These are phyloP conservation scores for Falco naumanni DNA, from an alignment of 2,797 vertebrate genomes.

Conservation along the genomic window DNA sequence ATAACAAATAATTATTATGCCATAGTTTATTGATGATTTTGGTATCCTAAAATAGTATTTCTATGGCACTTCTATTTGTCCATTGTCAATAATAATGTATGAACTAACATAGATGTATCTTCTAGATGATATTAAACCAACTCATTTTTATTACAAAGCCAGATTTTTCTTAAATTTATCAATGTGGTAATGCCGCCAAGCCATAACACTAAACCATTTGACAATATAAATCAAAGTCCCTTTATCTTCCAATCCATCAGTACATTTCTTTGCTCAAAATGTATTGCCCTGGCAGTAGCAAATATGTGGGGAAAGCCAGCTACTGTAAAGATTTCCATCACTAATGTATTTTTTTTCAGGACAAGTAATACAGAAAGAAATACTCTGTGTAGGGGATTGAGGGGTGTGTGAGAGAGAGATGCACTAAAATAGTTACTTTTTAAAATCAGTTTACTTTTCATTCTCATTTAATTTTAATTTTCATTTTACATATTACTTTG, in stretches of 20 bases:
- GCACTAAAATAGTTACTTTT: not conserved
- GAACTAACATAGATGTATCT: not conserved
- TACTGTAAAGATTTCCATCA: constrained; percentile 56
- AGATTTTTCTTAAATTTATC: constrained; percentile 43
- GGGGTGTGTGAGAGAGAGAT: not conserved
- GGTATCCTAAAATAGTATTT: not conserved
- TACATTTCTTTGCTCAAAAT: constrained; percentile 54
- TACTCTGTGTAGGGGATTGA: too few relatives aligned
- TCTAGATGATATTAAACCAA: not conserved
- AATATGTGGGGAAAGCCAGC: constrained; percentile 1
- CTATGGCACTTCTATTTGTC: not conserved
- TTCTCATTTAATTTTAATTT: not conserved
- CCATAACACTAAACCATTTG: constrained; percentile 39
- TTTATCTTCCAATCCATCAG: constrained; percentile 80
- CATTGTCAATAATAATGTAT: not conserved
- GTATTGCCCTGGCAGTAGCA: constrained; percentile 44
- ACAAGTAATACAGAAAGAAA: not conserved
- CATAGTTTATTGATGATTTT: not conserved
- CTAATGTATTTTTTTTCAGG: not conserved
- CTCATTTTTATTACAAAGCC: not conserved
- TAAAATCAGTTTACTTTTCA: not conserved
- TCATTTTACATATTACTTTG: not conserved
- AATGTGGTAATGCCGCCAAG: constrained; percentile 23
- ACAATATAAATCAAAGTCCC: constrained; percentile 83
- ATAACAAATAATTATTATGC: not conserved